Conservation (phyloP, 2,888 invertebrate species). For the Diogma glabrata region DNA sequence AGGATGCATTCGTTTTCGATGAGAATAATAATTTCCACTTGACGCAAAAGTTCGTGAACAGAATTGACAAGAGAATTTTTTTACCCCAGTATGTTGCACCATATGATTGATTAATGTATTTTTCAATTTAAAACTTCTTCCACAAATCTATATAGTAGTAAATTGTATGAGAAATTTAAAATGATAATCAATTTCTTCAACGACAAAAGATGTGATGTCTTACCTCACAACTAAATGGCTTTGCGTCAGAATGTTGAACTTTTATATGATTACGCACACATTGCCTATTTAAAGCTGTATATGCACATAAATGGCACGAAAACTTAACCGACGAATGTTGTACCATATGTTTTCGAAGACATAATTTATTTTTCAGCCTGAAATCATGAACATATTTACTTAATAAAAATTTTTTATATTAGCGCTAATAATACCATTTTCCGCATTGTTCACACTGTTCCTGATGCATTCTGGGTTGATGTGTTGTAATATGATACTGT, state of each 20-base stretch:
- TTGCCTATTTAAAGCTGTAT: constrained; percentile 18
- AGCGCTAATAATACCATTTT: constrained; percentile 17
- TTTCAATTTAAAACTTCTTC: constrained; percentile 19
- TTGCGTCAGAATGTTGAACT: constrained; percentile 18
- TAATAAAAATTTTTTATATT: neutral
- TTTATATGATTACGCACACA: constrained; percentile 18
- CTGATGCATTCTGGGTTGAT: constrained; percentile 19
- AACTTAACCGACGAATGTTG: constrained; percentile 17
- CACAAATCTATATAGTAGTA: constrained; percentile 15
- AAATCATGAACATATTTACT: constrained; percentile 11
- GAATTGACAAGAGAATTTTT: constrained; percentile 20
- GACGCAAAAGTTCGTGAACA: constrained; percentile 21
- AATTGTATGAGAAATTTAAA: neutral
- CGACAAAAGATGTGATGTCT: too few relatives aligned
- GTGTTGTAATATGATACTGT: constrained; percentile 20
- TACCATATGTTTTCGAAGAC: constrained; percentile 19
- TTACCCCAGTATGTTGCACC: constrained; percentile 21
- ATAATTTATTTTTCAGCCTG: constrained; percentile 21
- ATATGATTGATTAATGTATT: constrained; percentile 19
- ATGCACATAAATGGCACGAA: constrained; percentile 17
- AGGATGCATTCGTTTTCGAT: constrained; percentile 22
- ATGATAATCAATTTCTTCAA: neutral
- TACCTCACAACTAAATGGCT: constrained; percentile 18
- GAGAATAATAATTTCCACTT: constrained; percentile 22
- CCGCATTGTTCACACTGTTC: constrained; percentile 19